These are phyloP conservation scores for Nothobranchius furzeri DNA, from an alignment of 2,113 vertebrate genomes.

Conservation along the genomic window DNA sequence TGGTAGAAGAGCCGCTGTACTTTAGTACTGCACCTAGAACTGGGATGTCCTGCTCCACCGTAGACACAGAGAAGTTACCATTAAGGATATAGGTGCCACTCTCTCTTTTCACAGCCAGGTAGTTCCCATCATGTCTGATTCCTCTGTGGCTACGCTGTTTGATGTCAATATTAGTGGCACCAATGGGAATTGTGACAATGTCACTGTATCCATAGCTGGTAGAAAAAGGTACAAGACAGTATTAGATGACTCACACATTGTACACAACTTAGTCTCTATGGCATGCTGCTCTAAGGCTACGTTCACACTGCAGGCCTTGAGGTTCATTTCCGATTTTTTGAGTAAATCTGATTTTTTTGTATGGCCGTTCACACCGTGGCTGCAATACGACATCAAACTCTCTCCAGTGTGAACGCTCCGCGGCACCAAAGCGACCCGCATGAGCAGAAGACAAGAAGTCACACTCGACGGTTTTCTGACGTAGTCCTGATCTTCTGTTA, in stretches of 20 bases:
- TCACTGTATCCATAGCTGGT: constrained; percentile 92
- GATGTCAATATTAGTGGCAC: constrained; percentile 94
- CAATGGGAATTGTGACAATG: constrained; percentile 90
- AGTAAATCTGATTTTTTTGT: too few relatives aligned
- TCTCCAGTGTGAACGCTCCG: too few relatives aligned
- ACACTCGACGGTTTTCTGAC: too few relatives aligned
- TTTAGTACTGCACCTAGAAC: constrained; percentile 89
- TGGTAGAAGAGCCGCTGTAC: constrained; percentile 93
- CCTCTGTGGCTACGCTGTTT: constrained; percentile 93
- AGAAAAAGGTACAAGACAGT: constrained; percentile 14
- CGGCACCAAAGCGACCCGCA: too few relatives aligned
- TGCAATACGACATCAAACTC: too few relatives aligned
- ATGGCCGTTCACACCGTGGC: too few relatives aligned
- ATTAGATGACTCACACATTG: background rate
- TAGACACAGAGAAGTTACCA: constrained; percentile 90
- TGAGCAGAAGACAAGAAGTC: too few relatives aligned
- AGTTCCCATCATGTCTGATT: constrained; percentile 89
- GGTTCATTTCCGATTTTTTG: too few relatives aligned
- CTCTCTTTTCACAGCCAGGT: constrained; percentile 87
- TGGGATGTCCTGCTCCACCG: constrained; percentile 91
- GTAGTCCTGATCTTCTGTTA: too few relatives aligned
- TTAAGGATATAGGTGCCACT: constrained; percentile 91
- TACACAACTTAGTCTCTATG: background rate
- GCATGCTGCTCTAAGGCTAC: too few relatives aligned
- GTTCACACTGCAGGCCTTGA: background rate